phyloP scores from a whole-genome alignment of 2,888 invertebrate species.

The Agrochola macilenta region DNA sequence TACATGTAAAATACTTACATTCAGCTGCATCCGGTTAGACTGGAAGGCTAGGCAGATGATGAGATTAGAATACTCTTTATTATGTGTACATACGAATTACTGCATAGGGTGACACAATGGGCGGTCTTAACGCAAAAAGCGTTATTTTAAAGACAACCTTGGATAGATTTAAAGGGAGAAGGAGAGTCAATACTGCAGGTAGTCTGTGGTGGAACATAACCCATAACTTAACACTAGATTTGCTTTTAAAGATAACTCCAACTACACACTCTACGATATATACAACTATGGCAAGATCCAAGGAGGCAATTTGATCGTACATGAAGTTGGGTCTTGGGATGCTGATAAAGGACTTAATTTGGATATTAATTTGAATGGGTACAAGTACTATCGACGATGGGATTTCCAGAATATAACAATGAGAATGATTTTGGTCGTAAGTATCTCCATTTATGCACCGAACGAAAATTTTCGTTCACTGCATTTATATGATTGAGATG shows the following conservation, averaged over 20 bases:
- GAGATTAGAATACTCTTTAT: neutral
- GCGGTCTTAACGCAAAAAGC: no score
- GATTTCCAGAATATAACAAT: constrained; percentile 75
- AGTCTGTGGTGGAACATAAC: neutral
- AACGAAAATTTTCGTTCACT: no score
- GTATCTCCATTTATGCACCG: constrained; percentile 58
- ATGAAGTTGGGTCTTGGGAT: constrained; percentile 71
- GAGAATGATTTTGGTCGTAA: constrained; percentile 78
- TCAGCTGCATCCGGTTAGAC: no score
- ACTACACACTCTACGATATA: constrained; percentile 72
- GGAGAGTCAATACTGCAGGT: neutral
- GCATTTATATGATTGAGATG: constrained; percentile 6
- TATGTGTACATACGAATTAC: neutral
- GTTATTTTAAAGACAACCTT: neutral
- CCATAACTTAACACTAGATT: neutral
- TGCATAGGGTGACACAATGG: no score
- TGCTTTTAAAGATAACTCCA: constrained; percentile 16
- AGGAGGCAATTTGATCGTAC: constrained; percentile 73
- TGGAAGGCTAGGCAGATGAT: no score
- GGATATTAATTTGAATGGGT: constrained; percentile 67
- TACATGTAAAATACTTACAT: no score
- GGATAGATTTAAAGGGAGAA: neutral
- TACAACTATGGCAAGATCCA: constrained; percentile 81
- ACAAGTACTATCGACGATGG: constrained; percentile 79
- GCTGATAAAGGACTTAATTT: constrained; percentile 57